phyloP scores from a whole-genome alignment of 2,888 invertebrate species.

The Malthinus seriepunctatus region DNA sequence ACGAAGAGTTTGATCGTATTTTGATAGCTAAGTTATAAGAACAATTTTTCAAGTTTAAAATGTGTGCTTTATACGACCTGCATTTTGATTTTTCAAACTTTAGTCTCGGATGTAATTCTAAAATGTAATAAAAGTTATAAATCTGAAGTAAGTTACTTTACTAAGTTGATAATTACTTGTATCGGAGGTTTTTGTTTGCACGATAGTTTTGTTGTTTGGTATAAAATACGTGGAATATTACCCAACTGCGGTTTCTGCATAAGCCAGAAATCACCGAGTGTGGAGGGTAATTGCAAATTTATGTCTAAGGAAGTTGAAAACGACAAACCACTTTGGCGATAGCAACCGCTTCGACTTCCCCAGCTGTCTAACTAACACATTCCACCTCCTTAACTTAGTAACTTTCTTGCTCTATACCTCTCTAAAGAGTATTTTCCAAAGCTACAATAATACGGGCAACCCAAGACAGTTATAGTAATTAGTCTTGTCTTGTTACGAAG shows the following conservation, averaged over 20 bases:
- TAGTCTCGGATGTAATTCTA: neutral
- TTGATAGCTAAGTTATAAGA: slow-evolving; percentile 21
- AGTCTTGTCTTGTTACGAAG: slow-evolving; percentile 11
- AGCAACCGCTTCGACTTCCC: slow-evolving; percentile 13
- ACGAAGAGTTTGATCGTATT: slow-evolving; percentile 21
- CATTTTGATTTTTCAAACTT: slow-evolving; percentile 14
- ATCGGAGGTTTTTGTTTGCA: neutral
- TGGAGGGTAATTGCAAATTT: slow-evolving; percentile 14
- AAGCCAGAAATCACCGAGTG: slow-evolving; percentile 11
- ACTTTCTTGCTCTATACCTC: slow-evolving; percentile 16
- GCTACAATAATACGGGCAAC: slow-evolving; percentile 17
- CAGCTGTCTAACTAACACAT: slow-evolving; percentile 20
- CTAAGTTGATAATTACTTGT: neutral
- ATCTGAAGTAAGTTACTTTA: neutral
- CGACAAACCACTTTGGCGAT: slow-evolving; percentile 21
- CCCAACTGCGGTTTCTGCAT: neutral
- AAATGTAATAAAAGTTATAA: neutral
- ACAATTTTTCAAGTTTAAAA: slow-evolving; percentile 18
- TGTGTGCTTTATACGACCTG: slow-evolving; percentile 14
- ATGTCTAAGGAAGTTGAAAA: slow-evolving; percentile 13
- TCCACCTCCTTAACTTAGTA: slow-evolving; percentile 20
- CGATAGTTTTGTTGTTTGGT: neutral
- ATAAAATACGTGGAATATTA: neutral
- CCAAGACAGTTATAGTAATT: slow-evolving; percentile 18
- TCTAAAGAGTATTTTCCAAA: slow-evolving; percentile 8